Evolutionary conservation across 2,888 invertebrate genomes (phyloP), one percentile per base, ranked within the genome.

Genomic region (Drosophila maculinotata): DNA sequence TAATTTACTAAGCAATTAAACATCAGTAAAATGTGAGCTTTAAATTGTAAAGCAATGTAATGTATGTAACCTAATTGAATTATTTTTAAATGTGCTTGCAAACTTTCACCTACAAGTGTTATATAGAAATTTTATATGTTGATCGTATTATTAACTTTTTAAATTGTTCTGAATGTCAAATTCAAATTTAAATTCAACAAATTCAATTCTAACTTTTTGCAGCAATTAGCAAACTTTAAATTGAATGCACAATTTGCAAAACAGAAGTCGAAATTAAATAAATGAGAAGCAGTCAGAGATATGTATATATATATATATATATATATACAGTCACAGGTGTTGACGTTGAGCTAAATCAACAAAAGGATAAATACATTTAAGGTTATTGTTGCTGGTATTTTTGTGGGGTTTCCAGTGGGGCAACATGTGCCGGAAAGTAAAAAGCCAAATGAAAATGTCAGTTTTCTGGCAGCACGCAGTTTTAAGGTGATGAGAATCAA

Each of bases 211-310:
- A 66, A 48, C 8, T 33, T 60, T 31, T 39, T 28, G 14, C n/a
- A 42, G 36, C 66, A 73, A 76, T 74, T 76, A 76, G 41, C 35
- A 47, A 75, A 67, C 39, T 63, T 74, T 54, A 25, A 69, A 53
- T 59, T 52, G 54, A 20, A 42, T 42, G 42, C 52, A 47, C 39
- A 30, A 45, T 48, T 30, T 41, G 33, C 39, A 15, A 53, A 57
- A 41, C 25, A 31, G 17, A 45, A 23, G 10, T 26, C 33, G 9
- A 36, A 31, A 59, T 56, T 31, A 57, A 44, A 38, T 38, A 7
- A 26, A 10, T 25, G 7, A 3, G 7, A 14, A 7, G 15, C 6
- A 0, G 25, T 6, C 3, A 45, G 7, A 23, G 0, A 45, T 10
- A 33, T 1, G 35, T 25, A 10, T 42, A 10, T 14, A 20, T 9